These are phyloP conservation scores for Cephus pygmeus DNA, from an alignment of 2,888 invertebrate species.

Conservation along the genomic window DNA sequence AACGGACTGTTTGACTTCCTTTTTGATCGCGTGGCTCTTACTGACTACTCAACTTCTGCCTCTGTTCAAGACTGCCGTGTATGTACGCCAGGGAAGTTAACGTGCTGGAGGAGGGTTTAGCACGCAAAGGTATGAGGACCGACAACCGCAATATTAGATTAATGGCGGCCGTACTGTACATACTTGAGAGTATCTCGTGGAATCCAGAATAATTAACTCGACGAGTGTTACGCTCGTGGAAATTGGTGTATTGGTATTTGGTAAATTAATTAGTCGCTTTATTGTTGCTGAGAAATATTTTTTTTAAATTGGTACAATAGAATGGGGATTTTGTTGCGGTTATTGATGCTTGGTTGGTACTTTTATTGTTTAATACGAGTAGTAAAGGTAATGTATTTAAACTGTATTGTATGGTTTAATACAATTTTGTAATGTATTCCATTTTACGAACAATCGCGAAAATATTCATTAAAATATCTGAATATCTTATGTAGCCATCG, in stretches of 20 bases:
- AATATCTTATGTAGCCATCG: neutral
- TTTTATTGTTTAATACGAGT: neutral
- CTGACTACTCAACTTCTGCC: neutral
- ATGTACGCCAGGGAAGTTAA: neutral
- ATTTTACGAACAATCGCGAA: neutral
- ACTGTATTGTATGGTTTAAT: neutral
- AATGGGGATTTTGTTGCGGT: neutral
- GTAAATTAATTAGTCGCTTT: too few relatives aligned
- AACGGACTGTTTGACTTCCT: conserved; percentile 29
- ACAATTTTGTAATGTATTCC: neutral
- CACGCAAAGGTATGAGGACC: conserved; percentile 51
- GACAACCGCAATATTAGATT: conserved; percentile 58
- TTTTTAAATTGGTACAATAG: neutral
- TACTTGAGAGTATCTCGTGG: conserved; percentile 28
- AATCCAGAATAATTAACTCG: conserved; percentile 33
- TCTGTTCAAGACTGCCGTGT: neutral
- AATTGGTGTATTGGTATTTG: neutral
- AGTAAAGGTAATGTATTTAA: neutral
- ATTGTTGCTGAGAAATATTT: neutral
- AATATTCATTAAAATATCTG: neutral
- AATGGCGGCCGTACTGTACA: conserved; percentile 50
- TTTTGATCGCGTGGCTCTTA: conserved; percentile 12
- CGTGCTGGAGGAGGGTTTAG: conserved; percentile 27
- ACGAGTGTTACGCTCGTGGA: neutral
- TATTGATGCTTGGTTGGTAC: neutral